A percentile compares a stretch with the other conserved stretches of the same genome.
These are phyloP conservation scores for Paratrypauchen microcephalus DNA, from an alignment of 2,797 vertebrate genomes.

Conservation along the genomic window DNA sequence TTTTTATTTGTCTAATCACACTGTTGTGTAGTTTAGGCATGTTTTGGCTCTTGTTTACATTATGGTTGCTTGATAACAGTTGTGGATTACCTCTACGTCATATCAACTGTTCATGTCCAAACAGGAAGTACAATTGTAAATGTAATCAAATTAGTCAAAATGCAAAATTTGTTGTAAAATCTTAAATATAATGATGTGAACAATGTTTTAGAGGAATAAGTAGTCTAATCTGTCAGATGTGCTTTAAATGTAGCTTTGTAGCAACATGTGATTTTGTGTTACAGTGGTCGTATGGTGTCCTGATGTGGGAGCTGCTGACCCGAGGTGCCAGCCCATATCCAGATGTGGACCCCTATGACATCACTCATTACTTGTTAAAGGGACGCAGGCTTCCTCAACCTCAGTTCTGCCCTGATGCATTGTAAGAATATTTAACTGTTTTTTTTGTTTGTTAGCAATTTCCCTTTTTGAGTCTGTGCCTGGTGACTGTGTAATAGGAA, in stretches of 20 bases:
- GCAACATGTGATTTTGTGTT: not conserved
- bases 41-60: too few species aligned
- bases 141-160: too few species aligned
- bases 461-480: not conserved
- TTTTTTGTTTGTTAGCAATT: not conserved
- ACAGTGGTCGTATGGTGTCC: conserved; percentile 98
- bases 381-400: conserved; percentile 92
- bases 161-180: too few species aligned
- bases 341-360: conserved; percentile 91
- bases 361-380: conserved; percentile 83
- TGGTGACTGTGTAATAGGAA: not conserved
- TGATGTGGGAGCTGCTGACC: conserved; percentile 96
- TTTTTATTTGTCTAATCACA: too few species aligned
- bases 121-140: too few species aligned
- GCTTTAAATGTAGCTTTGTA: too few species aligned
- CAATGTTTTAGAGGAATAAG: too few species aligned
- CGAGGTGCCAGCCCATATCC: conserved; percentile 91
- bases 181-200: too few species aligned
- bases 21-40: too few species aligned
- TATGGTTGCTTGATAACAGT: too few species aligned
- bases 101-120: too few species aligned
- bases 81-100: too few species aligned
- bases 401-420: conserved; percentile 85
- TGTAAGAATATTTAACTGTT: conserved; percentile 76
- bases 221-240: not conserved